These are phyloP conservation scores for Balaeniceps rex DNA, from an alignment of 2,113 vertebrate genomes.

Conservation along the genomic window DNA sequence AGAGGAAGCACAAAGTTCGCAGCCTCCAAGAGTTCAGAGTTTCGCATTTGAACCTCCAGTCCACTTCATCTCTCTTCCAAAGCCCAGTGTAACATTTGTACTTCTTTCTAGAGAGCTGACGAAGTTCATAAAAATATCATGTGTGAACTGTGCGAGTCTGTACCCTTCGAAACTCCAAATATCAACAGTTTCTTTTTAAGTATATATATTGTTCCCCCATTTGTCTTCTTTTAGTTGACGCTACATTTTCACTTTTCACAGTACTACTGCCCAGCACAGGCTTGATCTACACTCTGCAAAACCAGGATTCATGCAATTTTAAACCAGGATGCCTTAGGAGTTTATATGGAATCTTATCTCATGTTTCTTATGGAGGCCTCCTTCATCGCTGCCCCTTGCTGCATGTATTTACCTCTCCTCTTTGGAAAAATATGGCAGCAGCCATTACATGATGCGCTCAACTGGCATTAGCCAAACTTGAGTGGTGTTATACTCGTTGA, in stretches of 20 bases:
- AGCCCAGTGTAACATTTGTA: not conserved
- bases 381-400: accelerated
- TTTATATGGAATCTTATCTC: accelerated
- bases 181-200: not conserved
- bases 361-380: accelerated
- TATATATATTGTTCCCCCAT: too few species aligned
- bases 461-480: accelerated
- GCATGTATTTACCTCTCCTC: not conserved
- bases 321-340: accelerated
- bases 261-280: not conserved
- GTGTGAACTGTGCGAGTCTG: accelerated
- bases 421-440: not conserved
- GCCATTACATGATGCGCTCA: accelerated
- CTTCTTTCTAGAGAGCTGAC: not conserved
- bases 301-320: accelerated
- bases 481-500: accelerated
- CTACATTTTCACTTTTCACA: not conserved
- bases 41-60: not conserved
- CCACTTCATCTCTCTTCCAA: not conserved
- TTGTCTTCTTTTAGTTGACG: not conserved
- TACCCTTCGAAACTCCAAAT: not conserved
- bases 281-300: not conserved
- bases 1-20: not conserved
- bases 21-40: too few species aligned
- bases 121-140: accelerated